Evolutionary conservation across 2,888 invertebrate genomes (phyloP).

Genomic region (Leptopterna dolabrata): DNA sequence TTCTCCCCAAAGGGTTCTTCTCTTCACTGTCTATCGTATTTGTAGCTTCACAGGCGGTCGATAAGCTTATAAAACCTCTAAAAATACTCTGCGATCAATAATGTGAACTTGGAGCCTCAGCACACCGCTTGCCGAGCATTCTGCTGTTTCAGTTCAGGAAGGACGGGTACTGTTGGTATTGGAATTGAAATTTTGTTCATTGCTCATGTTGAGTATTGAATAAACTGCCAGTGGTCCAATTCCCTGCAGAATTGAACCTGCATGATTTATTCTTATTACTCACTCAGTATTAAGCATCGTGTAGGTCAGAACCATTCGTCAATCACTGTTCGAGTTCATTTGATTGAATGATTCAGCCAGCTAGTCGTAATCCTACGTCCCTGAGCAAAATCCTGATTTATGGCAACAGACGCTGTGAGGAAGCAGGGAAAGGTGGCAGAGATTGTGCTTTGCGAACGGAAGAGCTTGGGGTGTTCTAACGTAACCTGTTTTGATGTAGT

Average conservation of each 20-base stretch:
- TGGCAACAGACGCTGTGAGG: background rate
- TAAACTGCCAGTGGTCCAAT: no score
- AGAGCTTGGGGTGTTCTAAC: background rate
- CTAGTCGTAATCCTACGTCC: no score
- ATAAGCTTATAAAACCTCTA: slow-evolving; percentile 14
- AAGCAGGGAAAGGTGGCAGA: background rate
- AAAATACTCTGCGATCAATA: slow-evolving; percentile 25
- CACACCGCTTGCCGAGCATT: background rate
- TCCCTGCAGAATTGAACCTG: no score
- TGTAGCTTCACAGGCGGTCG: background rate
- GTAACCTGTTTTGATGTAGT: background rate
- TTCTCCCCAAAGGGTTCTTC: no score
- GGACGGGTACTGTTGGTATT: no score
- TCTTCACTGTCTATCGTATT: background rate
- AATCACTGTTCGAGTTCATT: background rate
- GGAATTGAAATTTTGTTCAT: no score
- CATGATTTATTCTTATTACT: no score
- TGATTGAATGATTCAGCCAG: background rate
- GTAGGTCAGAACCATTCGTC: background rate
- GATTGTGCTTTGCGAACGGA: background rate
- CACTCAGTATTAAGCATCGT: background rate
- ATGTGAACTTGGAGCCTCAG: background rate
- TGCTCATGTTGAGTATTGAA: no score
- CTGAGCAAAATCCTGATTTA: background rate
- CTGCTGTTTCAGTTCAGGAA: background rate